These are phyloP conservation scores for Gymnodraco acuticeps DNA, from an alignment of 2,797 vertebrate species.

Conservation along the genomic window DNA sequence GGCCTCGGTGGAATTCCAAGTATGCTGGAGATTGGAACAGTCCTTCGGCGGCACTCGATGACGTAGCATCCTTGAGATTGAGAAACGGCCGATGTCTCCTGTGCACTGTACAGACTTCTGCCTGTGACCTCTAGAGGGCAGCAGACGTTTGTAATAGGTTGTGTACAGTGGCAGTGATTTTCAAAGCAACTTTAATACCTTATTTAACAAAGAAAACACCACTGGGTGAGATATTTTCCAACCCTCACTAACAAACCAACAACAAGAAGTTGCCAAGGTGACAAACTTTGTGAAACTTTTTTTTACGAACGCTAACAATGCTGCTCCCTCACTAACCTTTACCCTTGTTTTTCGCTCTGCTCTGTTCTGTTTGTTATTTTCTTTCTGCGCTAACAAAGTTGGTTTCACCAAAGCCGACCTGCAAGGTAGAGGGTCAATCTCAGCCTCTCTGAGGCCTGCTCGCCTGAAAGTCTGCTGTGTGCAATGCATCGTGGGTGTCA, in stretches of 20 bases:
- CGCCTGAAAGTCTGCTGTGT: slow-evolving; percentile 88
- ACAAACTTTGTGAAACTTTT: slow-evolving; percentile 23
- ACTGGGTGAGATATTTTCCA: not conserved
- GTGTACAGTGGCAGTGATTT: not conserved
- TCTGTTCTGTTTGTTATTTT: slow-evolving; percentile 81
- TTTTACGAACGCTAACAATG: slow-evolving; percentile 55
- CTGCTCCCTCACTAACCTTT: slow-evolving; percentile 88
- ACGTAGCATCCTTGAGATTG: too few relatives aligned
- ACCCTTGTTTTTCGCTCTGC: slow-evolving; percentile 83
- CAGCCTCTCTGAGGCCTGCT: slow-evolving; percentile 72
- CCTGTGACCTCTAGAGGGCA: slow-evolving; percentile 72
- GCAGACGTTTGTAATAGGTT: slow-evolving; percentile 43
- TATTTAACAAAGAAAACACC: not conserved
- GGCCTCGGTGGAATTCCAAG: too few relatives aligned
- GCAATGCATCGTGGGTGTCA: slow-evolving; percentile 83
- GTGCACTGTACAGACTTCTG: not conserved
- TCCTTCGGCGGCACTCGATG: too few relatives aligned
- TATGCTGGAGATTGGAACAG: too few relatives aligned
- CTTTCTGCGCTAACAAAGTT: slow-evolving; percentile 95
- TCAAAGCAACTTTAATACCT: not conserved
- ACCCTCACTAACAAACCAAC: slow-evolving; percentile 18
- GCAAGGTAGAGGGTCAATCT: slow-evolving; percentile 94
- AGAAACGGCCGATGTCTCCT: not conserved
- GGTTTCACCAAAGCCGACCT: slow-evolving; percentile 99
- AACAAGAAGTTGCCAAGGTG: slow-evolving; percentile 26